Evolutionary conservation across 2,797 vertebrate species (phyloP), one percentile per base, ranked within the genome.

Genomic region (Florisuga fusca): DNA sequence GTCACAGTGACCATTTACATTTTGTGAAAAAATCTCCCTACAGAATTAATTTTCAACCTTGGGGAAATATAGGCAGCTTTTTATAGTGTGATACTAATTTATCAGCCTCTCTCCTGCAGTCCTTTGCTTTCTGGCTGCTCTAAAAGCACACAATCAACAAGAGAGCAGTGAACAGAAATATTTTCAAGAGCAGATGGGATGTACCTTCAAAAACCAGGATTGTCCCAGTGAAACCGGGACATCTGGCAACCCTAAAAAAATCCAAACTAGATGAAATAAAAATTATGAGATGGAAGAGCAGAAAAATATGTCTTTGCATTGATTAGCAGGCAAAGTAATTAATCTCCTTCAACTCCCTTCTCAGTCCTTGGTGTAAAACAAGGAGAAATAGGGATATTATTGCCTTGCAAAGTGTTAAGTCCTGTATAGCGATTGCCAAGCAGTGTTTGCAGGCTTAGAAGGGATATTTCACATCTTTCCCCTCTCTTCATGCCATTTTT

Each of bases 241-340:
- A 98, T 97, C 98, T 98, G 98, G 97, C 97, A 97, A 96, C 95
- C 96, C 94, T 97, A 97, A 98, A 98, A 97, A 98, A 96, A 71
- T 58, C 92, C 87, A 86, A 94, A 97, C 93, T 96, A 94, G 91
- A 97, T 97, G 93, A 98, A 98, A 97, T 98, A 98, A 98, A 98
- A 97, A 97, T 98, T 96, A 96, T 96, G 94, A 97, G 97, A 95
- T 88, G 67, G 95, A 97, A 89, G 89, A 98, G 94, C 92, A 97
- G 97, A 94, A 98, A 98, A 98, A 98, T 97, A 97, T 95, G 96
- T 96, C 96, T 98, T 98, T 75, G 76, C 97, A 97, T 96, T 97
- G 97, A 98, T 98, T 97, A 98, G 93, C 89, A 92, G 82, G 90
- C 95, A 96, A 97, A 96, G 91, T 95, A 97, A 97, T 97, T 95